Conservation (phyloP, 2,797 vertebrate genomes). For the Aldrovandia affinis region DNA sequence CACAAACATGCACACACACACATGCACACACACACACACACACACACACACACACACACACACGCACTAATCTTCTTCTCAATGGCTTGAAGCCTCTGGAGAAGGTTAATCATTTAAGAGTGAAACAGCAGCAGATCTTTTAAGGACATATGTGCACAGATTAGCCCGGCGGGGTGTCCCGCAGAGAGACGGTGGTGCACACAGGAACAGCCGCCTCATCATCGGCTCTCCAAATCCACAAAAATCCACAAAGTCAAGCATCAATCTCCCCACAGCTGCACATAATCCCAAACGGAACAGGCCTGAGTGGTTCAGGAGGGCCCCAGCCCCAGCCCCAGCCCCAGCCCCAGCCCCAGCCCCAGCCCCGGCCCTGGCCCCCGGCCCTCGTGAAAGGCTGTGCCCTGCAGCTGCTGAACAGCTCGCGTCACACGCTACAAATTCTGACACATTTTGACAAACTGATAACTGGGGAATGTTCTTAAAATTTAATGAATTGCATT, state of each 20-base stretch:
- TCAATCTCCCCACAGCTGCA: not conserved
- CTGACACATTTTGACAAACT: not conserved
- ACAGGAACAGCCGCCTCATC: slow-evolving; percentile 5
- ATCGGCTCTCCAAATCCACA: slow-evolving; percentile 6
- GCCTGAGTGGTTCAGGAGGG: not conserved
- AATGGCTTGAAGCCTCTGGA: slow-evolving; percentile 71
- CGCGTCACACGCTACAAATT: not conserved
- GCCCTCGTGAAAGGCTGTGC: not conserved
- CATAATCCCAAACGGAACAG: not conserved
- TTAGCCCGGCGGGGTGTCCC: slow-evolving; percentile 51
- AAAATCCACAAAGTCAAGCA: slow-evolving; percentile 1
- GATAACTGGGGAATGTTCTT: not conserved
- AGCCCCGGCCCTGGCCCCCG: no score
- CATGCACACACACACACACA: slow-evolving; percentile 26
- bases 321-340: not conserved
- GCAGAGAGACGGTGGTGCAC: not conserved
- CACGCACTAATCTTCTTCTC: slow-evolving; percentile 75
- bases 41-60: slow-evolving; percentile 67
- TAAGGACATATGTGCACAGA: slow-evolving; percentile 72
- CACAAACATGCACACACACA: slow-evolving; percentile 37
- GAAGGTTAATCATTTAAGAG: slow-evolving; percentile 77
- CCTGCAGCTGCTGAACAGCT: not conserved
- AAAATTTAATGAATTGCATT: not conserved
- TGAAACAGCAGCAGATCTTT: slow-evolving; percentile 72
- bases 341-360: no score